phyloP scores from a whole-genome alignment of 1,140 invertebrate genomes.

The Zaprionus ghesquierei region DNA sequence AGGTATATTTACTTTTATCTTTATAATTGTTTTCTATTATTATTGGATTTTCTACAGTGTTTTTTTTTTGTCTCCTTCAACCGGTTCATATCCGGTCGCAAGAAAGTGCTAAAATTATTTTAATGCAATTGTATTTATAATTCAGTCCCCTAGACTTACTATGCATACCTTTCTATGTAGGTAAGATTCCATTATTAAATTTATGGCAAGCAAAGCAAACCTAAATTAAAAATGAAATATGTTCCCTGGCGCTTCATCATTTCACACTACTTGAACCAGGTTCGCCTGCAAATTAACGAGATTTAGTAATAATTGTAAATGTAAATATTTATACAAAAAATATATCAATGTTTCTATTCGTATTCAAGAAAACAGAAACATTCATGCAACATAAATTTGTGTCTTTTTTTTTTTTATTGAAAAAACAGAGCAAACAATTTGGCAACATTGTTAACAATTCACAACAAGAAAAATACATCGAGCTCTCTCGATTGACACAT shows the following conservation, averaged over 20 bases:
- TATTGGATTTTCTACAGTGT: constrained; percentile 19
- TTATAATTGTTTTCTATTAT: constrained; percentile 30
- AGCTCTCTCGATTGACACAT: constrained; percentile 17
- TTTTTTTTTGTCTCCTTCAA: constrained; percentile 30
- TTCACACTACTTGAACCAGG: constrained; percentile 54
- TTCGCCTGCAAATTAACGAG: constrained; percentile 50
- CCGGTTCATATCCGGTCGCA: constrained; percentile 54
- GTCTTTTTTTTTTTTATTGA: constrained; percentile 38
- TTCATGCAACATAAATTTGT: constrained; percentile 53
- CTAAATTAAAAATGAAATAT: constrained; percentile 48
- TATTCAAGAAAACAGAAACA: not conserved
- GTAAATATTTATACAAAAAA: not conserved
- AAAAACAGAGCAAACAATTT: constrained; percentile 49
- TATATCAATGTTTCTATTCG: constrained; percentile 6
- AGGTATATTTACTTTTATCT: constrained; percentile 16
- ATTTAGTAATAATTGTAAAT: not conserved
- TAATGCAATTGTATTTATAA: constrained; percentile 34
- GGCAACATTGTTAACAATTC: constrained; percentile 57
- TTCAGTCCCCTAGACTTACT: constrained; percentile 21
- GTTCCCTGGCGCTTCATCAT: constrained; percentile 12
- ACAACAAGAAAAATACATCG: constrained; percentile 28
- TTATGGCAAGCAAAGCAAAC: constrained; percentile 58
- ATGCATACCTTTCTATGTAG: constrained; percentile 30
- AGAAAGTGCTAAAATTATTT: constrained; percentile 28
- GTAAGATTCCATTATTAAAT: constrained; percentile 69